These are phyloP conservation scores for Tadarida brasiliensis DNA, from an alignment of 2,797 vertebrate genomes.

Conservation along the genomic window DNA sequence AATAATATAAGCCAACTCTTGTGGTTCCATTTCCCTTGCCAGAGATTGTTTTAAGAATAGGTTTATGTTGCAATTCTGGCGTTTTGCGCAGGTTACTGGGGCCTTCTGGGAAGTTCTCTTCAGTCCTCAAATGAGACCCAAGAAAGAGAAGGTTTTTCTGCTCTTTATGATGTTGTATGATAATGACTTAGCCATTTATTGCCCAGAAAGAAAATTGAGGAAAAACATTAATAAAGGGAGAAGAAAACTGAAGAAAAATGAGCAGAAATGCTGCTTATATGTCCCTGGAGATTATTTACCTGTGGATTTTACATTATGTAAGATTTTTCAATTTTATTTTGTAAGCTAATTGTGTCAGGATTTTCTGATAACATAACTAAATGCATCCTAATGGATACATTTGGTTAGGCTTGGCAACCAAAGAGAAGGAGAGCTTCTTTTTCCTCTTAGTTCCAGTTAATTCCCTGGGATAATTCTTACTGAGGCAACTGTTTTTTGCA, in stretches of 20 bases:
- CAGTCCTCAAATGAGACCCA: background rate
- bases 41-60: conserved; percentile 32
- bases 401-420: background rate
- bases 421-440: background rate
- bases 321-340: background rate
- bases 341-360: background rate
- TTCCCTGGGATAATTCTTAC: background rate
- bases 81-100: background rate
- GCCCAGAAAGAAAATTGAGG: background rate
- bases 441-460: background rate
- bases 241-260: background rate
- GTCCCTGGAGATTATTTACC: background rate
- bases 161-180: background rate
- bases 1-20: background rate
- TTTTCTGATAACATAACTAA: background rate
- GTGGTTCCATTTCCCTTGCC: background rate
- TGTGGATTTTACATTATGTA: background rate
- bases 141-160: background rate
- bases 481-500: background rate
- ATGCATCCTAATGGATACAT: background rate
- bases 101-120: background rate
- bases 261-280: background rate
- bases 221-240: background rate
- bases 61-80: background rate
- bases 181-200: background rate